Evolutionary conservation across 2,888 invertebrate species (phyloP), one percentile per base, ranked within the genome.

Genomic region (Oscheius myriophilus): DNA sequence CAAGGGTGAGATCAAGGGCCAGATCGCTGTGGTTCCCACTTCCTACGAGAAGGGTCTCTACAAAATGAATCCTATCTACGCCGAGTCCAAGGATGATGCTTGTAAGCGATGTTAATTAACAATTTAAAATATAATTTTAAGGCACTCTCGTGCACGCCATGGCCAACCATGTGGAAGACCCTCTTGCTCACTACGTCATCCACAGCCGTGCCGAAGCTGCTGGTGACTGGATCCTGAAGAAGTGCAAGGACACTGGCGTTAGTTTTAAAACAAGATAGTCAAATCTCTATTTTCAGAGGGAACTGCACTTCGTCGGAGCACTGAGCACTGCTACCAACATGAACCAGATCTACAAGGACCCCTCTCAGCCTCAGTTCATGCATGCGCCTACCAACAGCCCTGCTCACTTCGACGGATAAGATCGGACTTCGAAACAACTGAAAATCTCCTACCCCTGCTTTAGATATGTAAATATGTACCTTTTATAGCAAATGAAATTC

Each of bases 391-490:
- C 67, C 43, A 67, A 67, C 61, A 61, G 61, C 26, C 67, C 67
- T 2, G 67, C 52, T 67, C 67, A 67, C 33, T 67, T 67, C 52
- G 67, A 67, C 39, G 67, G 67, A 67, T 67, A 61, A 67, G 45
- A 41, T n/a, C 7, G 9, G 4, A 26, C 1, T 61, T 49, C 49
- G 61, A 11, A 45, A 25, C 46, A 49, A 46, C 33, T 18, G 23
- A 43, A 58, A 42, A 41, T 16, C 21, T 18, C 26, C 39, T 43
- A 57, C 43, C 39, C 16, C 26, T 61, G 61, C 61, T 61, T 61
- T 61, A 61, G 61, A 14, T 7, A 3, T 61, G 61, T 61, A 61
- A 61, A 61, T 49, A 61, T 33, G 33, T 33, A 33, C 33, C n/a
- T 33, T 33, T 33, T 33, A 3, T 33, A 33, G 33, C 9, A 33